A percentile compares a stretch with the other conserved stretches of the same genome.
Conservation (phyloP, 2,113 vertebrate species). For the Lipophrys pholis region DNA sequence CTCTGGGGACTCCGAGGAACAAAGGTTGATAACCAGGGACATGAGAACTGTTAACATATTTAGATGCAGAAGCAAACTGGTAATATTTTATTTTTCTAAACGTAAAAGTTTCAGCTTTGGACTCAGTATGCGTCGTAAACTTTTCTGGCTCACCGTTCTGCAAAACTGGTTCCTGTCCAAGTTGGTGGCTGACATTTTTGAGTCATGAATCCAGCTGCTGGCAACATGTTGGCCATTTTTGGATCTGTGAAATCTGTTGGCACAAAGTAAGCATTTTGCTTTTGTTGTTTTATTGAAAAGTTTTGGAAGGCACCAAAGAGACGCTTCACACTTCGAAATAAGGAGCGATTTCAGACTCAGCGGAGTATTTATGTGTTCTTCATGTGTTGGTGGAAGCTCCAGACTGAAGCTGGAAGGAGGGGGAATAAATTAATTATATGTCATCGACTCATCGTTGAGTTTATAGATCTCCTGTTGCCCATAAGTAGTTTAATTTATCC, state of each 20-base stretch:
- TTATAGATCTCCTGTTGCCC: not conserved
- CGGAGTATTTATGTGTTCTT: not conserved
- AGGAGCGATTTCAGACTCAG: not conserved
- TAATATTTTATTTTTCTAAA: no score
- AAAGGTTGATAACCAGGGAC: no score
- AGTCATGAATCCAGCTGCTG: not conserved
- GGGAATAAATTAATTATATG: not conserved
- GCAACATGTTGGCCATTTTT: no score
- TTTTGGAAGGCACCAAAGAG: no score
- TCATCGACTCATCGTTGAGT: not conserved
- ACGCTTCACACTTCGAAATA: no score
- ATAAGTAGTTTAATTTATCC: not conserved
- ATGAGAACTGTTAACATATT: no score
- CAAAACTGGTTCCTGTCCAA: not conserved
- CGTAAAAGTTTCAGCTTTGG: no score
- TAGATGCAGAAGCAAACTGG: not conserved
- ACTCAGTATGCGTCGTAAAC: not conserved
- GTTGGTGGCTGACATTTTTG: not conserved
- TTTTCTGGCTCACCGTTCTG: not conserved
- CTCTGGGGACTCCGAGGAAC: no score
- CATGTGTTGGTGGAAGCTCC: not conserved
- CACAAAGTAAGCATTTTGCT: no score
- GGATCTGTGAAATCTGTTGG: no score
- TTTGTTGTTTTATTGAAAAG: not conserved
- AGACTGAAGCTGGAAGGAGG: not conserved